phyloP scores from a whole-genome alignment of 1,140 invertebrate genomes.

The Pogonus chalceus region DNA sequence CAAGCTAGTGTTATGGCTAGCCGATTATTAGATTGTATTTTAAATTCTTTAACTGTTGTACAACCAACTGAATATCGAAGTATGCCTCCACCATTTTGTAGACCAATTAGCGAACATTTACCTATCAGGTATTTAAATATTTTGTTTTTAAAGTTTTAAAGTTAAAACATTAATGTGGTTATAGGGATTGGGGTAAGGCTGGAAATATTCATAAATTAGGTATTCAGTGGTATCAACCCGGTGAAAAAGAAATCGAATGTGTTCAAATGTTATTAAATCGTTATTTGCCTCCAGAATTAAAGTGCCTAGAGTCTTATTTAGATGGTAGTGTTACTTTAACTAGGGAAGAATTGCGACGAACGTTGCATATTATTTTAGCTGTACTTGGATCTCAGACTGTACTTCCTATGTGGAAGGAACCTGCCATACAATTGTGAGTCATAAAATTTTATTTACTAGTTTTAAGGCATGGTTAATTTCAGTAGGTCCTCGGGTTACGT shows the following conservation, averaged over 20 bases:
- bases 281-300: constrained; percentile 49
- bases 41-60: constrained; percentile 48
- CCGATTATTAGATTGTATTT: constrained; percentile 36
- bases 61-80: constrained; percentile 55
- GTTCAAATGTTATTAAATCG: constrained; percentile 52
- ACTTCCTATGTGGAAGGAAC: constrained; percentile 51
- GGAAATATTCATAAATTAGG: constrained; percentile 53
- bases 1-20: constrained; percentile 42
- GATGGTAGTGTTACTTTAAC: constrained; percentile 29
- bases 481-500: too few relatives aligned
- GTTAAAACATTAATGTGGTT: constrained; percentile 16
- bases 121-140: constrained; percentile 48
- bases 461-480: neutral
- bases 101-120: constrained; percentile 57
- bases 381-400: constrained; percentile 45
- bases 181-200: constrained; percentile 69
- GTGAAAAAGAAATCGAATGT: constrained; percentile 53
- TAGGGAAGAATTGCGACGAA: constrained; percentile 33
- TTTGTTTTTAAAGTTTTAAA: neutral
- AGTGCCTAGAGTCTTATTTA: constrained; percentile 41
- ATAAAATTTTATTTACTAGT: neutral
- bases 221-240: constrained; percentile 70
- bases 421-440: constrained; percentile 43
- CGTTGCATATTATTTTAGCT: constrained; percentile 37
- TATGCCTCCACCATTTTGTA: constrained; percentile 48